phyloP scores from a whole-genome alignment of 2,113 vertebrate genomes.

The Pteronura brasiliensis region DNA sequence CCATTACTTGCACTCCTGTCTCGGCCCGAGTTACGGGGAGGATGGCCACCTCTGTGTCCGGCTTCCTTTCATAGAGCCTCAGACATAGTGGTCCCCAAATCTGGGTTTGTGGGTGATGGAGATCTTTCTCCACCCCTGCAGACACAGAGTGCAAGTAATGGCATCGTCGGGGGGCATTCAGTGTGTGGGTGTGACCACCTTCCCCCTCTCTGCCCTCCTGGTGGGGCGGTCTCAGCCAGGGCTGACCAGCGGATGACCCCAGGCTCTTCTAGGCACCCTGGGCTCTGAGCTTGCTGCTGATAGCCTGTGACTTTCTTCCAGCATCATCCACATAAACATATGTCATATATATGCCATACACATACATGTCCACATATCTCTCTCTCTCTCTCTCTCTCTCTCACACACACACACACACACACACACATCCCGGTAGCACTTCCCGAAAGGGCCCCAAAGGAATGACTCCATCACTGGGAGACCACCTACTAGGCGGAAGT shows the following conservation, averaged over 20 bases:
- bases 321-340: neutral
- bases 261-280: neutral
- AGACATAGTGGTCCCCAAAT: neutral
- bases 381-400: no score
- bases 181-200: fast-evolving
- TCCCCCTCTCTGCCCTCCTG: neutral
- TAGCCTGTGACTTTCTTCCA: neutral
- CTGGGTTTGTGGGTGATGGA: no score
- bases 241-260: fast-evolving
- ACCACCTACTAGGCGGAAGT: neutral
- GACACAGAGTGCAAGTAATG: neutral
- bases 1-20: neutral
- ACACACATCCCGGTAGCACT: fast-evolving
- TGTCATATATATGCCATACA: fast-evolving
- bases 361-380: no score
- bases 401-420: neutral
- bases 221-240: neutral
- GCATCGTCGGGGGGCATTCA: fast-evolving
- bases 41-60: neutral
- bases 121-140: neutral
- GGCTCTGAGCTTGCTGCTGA: neutral
- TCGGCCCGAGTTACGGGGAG: neutral
- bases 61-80: neutral
- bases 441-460: neutral
- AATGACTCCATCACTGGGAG: neutral